phyloP scores from a whole-genome alignment of 30 jellyfish, hydroid and myxozoan species.

The Cassiopea andromeda region DNA sequence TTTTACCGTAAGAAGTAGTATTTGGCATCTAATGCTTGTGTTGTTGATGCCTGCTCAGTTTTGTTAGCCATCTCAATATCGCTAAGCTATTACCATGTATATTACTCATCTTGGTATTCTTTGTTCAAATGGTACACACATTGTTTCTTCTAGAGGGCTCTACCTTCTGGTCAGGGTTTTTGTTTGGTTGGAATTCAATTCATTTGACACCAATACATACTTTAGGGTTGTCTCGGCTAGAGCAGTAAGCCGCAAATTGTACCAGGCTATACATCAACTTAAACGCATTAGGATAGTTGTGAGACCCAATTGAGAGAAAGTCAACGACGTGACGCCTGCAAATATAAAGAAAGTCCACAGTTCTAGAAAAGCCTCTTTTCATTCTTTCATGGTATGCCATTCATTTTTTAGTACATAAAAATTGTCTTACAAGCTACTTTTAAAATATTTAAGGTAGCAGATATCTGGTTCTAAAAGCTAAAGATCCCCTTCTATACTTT shows the following conservation, averaged over 20 bases:
- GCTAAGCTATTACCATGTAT: neutral
- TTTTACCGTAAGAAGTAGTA: neutral
- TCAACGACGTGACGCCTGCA: neutral
- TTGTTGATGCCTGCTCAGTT: no score
- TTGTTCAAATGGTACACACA: neutral
- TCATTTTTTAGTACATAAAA: neutral
- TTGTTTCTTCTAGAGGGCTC: neutral
- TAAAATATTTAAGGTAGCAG: no score
- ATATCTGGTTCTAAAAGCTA: no score
- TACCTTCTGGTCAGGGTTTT: neutral
- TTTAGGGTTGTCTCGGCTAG: conserved; percentile 2
- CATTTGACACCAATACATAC: neutral
- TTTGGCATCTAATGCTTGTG: no score
- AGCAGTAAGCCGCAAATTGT: neutral
- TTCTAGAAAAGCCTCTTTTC: neutral
- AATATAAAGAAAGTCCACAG: neutral
- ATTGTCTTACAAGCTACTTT: neutral
- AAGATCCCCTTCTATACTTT: no score
- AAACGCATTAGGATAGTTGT: conserved; percentile 1
- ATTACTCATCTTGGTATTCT: neutral
- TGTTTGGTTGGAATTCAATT: neutral
- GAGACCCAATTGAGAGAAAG: neutral
- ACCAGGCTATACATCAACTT: conserved; percentile 2
- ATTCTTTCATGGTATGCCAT: neutral
- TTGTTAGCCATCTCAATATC: no score